Evolutionary conservation across 2,113 vertebrate genomes (phyloP).

Genomic region (Neolamprologus sp.): DNA sequence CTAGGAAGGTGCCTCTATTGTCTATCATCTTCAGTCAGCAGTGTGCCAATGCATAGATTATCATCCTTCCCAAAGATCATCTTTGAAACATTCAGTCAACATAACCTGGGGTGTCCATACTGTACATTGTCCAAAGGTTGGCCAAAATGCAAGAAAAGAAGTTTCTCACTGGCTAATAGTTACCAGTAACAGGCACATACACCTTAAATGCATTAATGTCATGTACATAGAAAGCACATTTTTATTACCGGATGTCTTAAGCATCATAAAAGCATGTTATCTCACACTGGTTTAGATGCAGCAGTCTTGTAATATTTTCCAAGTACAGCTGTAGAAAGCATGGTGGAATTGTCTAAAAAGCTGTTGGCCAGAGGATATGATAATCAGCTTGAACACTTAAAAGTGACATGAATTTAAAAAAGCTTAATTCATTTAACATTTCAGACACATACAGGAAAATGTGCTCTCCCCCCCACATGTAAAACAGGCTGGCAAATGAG

Average conservation of each 20-base stretch:
- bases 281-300: background rate
- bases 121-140: background rate
- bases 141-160: background rate
- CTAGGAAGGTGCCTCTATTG: background rate
- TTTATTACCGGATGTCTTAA: background rate
- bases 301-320: background rate
- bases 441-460: background rate
- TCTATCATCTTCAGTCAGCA: background rate
- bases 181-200: background rate
- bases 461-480: background rate
- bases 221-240: background rate
- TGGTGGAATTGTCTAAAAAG: background rate
- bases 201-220: background rate
- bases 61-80: background rate
- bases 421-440: background rate
- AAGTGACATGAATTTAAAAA: background rate
- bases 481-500: slow-evolving; percentile 12
- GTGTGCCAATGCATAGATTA: background rate
- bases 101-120: background rate
- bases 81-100: background rate
- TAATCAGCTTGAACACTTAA: background rate
- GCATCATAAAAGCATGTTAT: background rate
- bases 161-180: background rate
- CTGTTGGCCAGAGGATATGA: background rate
- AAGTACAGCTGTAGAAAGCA: background rate